phyloP scores from a whole-genome alignment of 2,113 vertebrate species.

The Stegostoma tigrinum region DNA sequence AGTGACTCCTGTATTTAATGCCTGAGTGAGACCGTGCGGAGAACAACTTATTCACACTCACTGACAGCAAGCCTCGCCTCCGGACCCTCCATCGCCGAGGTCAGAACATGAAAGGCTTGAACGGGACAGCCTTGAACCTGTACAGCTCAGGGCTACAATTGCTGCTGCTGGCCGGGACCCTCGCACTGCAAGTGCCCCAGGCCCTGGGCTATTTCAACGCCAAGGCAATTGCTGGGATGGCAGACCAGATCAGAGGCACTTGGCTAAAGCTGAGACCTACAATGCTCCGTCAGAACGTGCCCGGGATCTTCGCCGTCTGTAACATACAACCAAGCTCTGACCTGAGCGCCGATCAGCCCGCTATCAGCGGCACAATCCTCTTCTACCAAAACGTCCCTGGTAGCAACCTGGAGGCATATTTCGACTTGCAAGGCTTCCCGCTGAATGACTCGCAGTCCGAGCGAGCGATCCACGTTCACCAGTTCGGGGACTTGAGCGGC shows the following conservation, averaged over 20 bases:
- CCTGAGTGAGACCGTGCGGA: background rate
- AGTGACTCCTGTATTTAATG: background rate
- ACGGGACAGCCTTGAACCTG: background rate
- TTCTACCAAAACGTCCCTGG: constrained; percentile 63
- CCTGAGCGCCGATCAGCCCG: constrained; percentile 55
- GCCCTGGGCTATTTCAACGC: background rate
- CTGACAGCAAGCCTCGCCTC: background rate
- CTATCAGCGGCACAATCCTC: constrained; percentile 65
- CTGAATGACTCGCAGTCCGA: constrained; percentile 36
- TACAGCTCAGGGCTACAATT: background rate
- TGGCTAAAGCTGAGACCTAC: background rate
- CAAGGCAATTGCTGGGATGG: background rate
- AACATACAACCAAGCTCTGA: constrained; percentile 64
- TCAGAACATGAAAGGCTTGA: background rate
- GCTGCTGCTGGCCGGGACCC: background rate
- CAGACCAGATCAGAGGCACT: background rate
- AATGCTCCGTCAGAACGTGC: rapidly evolving
- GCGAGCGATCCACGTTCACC: constrained; percentile 80
- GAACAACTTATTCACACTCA: no score
- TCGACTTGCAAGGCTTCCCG: constrained; percentile 69
- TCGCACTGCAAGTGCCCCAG: background rate
- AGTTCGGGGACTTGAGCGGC: constrained; percentile 71
- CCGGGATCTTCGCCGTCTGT: constrained; percentile 53
- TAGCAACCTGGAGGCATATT: constrained; percentile 56
- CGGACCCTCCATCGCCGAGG: no score